These are phyloP conservation scores for Nanger granti DNA, from an alignment of 2,113 vertebrate genomes.

Conservation along the genomic window DNA sequence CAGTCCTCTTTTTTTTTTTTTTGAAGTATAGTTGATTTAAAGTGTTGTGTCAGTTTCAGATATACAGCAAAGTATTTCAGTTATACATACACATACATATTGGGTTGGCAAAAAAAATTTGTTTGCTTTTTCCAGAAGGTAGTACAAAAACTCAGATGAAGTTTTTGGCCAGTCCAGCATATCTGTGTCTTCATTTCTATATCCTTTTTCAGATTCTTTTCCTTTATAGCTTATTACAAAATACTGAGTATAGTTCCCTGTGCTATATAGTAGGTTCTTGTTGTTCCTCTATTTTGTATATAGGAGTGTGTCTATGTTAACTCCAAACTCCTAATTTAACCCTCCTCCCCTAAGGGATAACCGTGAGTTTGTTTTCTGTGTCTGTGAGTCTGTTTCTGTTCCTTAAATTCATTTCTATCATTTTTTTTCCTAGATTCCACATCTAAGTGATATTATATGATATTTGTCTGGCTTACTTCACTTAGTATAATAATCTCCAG, in stretches of 20 bases:
- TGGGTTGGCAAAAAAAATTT: neutral
- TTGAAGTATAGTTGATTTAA: neutral
- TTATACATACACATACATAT: neutral
- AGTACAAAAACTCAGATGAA: neutral
- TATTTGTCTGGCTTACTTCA: neutral
- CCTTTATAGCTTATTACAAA: neutral
- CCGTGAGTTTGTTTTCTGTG: neutral
- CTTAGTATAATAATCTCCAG: neutral
- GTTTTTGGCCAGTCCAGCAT: neutral
- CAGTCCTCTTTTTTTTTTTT: neutral
- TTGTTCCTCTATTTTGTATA: neutral
- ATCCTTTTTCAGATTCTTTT: neutral
- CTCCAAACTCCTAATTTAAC: neutral
- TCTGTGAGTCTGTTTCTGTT: neutral
- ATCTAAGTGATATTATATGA: neutral
- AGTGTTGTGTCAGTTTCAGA: neutral
- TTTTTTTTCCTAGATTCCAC: neutral
- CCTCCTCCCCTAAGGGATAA: neutral
- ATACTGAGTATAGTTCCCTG: neutral
- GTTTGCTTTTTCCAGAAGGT: neutral
- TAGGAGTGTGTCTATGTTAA: neutral
- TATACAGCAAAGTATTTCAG: neutral
- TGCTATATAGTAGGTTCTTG: neutral
- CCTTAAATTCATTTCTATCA: neutral
- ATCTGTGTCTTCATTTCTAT: neutral